A percentile compares a stretch with the other conserved stretches of the same genome.
Evolutionary conservation across 2,888 invertebrate species (phyloP).

Genomic region (Volucella inanis): DNA sequence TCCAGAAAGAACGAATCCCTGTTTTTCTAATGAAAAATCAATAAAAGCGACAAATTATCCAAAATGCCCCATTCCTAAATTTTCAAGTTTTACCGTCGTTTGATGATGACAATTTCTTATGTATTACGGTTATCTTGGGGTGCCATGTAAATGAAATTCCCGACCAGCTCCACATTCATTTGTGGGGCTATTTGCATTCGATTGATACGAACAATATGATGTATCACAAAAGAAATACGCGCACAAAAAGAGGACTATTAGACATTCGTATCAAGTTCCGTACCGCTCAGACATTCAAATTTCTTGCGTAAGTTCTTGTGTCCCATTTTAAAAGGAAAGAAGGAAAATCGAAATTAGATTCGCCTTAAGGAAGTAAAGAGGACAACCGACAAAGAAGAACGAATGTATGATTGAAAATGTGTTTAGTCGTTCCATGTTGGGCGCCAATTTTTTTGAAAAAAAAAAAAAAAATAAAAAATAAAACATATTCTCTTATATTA

Average conservation of each 20-base stretch:
- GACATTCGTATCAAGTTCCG: slow-evolving; percentile 13
- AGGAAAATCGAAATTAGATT: slow-evolving; percentile 70
- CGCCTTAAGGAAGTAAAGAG: slow-evolving; percentile 54
- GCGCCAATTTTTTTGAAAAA: slow-evolving; percentile 50
- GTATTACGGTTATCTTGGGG: slow-evolving; percentile 3
- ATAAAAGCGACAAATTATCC: slow-evolving; percentile 40
- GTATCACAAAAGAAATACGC: slow-evolving; percentile 7
- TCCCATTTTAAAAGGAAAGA: slow-evolving; percentile 37
- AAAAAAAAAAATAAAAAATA: background rate
- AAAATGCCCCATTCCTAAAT: background rate
- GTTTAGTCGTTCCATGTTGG: slow-evolving; percentile 53
- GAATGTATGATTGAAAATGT: slow-evolving; percentile 58
- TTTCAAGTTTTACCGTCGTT: background rate
- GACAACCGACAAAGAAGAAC: slow-evolving; percentile 24
- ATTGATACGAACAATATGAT: background rate
- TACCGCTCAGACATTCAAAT: slow-evolving; percentile 9
- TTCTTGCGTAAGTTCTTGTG: background rate
- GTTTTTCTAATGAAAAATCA: slow-evolving; percentile 57
- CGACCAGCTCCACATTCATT: slow-evolving; percentile 2
- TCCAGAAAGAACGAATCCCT: background rate
- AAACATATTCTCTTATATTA: background rate
- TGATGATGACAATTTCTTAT: slow-evolving; percentile 5
- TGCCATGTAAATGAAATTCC: slow-evolving; percentile 15
- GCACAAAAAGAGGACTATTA: slow-evolving; percentile 17
- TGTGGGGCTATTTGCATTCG: slow-evolving; percentile 52